Evolutionary conservation across 2,888 invertebrate species (phyloP), one percentile per base, ranked within the genome.

Genomic region (Julus scanicus): DNA sequence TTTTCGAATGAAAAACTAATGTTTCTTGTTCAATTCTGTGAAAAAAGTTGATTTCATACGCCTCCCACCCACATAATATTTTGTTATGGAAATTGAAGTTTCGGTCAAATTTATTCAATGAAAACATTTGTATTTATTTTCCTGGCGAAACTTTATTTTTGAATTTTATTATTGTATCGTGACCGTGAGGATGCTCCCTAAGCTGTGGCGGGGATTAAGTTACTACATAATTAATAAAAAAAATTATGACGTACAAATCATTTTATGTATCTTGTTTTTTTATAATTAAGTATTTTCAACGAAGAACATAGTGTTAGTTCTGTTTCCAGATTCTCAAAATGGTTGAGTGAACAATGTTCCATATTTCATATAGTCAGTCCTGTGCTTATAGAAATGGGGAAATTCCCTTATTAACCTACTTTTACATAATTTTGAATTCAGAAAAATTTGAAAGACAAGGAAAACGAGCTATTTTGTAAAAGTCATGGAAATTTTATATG

Each of bases 81-180:
- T 71, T 53, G 53, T 53, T 20, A 71, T 8, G 20, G 20, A 71
- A 71, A 71, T 71, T 5, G 63, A 71, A 20, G 71, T 71, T 71
- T 71, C 9, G 71, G 71, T 71, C 4, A 71, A 71, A 71, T 71
- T 63, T 71, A n/a, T 20, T 71, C 71, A 20, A 71, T n/a, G 20
- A n/a, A n/a, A 71, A 4, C 4, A n/a, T 71, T 20, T 71, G 71
- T 71, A 71, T 71, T 71, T 71, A 71, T 71, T 71, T 71, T 4
- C n/a, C 29, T 29, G 8, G 29, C n/a, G 71, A 71, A 71, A 71
- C n/a, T 71, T 71, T 71, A 71, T 71, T 71, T 71, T 71, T 71
- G 71, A 71, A n/a, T 71, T 71, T 71, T 71, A 71, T 71, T 71
- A 71, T 20, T 71, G 71, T 71, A 71, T 71, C n/a, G 8, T 29